Conservation (phyloP, 2,797 vertebrate genomes). For the Schizothorax lantsangensis region DNA sequence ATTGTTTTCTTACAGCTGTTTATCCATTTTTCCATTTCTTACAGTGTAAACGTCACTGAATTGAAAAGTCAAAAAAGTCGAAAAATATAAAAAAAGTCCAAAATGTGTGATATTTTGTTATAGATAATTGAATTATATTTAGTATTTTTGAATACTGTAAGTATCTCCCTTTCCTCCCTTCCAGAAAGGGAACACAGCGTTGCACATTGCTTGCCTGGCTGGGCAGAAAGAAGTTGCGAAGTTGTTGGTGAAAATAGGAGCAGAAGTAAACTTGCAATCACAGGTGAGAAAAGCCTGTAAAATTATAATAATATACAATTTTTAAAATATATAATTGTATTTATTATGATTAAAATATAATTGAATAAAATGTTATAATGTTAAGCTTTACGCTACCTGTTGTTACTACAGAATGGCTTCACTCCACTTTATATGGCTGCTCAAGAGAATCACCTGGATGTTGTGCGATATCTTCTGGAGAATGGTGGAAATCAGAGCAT, state of each 20-base stretch:
- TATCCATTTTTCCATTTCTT: background rate
- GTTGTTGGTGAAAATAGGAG: constrained; percentile 91
- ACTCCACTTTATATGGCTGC: constrained; percentile 98
- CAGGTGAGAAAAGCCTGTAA: constrained; percentile 78
- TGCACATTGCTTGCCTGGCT: constrained; percentile 96
- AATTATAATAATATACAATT: background rate
- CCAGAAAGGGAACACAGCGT: constrained; percentile 97
- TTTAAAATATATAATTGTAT: background rate
- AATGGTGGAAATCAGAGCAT: constrained; percentile 98
- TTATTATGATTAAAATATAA: background rate
- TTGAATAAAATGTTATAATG: background rate
- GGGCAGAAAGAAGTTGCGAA: constrained; percentile 93
- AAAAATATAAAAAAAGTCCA: background rate
- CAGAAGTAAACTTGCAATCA: constrained; percentile 94
- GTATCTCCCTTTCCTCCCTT: background rate
- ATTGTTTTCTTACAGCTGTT: background rate
- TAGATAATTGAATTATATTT: background rate
- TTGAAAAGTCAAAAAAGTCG: background rate
- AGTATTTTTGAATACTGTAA: background rate
- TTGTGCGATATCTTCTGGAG: constrained; percentile 94
- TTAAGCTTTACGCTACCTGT: background rate
- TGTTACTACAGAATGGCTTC: constrained; percentile 89
- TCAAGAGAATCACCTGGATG: constrained; percentile 96
- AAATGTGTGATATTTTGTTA: background rate
- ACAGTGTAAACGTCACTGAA: background rate